Evolutionary conservation across 2,888 invertebrate species (phyloP).

Genomic region (Watsonalla cultraria): DNA sequence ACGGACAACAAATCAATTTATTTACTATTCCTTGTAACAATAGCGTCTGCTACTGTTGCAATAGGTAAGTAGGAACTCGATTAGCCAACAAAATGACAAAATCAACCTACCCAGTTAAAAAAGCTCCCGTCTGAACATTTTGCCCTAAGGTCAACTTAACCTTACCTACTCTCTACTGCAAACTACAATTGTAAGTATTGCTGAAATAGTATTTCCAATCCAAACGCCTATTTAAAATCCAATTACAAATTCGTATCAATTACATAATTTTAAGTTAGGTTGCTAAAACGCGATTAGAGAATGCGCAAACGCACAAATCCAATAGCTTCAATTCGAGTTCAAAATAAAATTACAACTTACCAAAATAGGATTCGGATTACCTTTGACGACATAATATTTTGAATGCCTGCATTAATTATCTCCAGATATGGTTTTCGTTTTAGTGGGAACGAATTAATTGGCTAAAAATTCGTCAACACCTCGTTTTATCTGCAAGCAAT

Average conservation of each 20-base stretch:
- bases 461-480: background rate
- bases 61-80: background rate
- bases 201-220: no score
- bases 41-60: background rate
- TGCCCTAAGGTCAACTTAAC: no score
- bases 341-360: background rate
- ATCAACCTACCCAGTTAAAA: background rate
- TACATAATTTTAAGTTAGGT: background rate
- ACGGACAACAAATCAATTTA: slow-evolving; percentile 1
- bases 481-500: background rate
- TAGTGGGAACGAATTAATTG: background rate
- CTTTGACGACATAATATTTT: background rate
- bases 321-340: background rate
- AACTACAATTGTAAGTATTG: no score
- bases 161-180: background rate
- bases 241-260: background rate
- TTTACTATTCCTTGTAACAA: background rate
- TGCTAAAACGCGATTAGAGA: background rate
- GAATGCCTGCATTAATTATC: background rate
- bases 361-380: background rate
- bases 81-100: background rate
- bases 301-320: background rate
- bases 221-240: no score
- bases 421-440: background rate
- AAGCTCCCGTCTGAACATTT: no score